These are phyloP conservation scores for Eledona agricola DNA, from an alignment of 2,888 invertebrate genomes.

Conservation along the genomic window DNA sequence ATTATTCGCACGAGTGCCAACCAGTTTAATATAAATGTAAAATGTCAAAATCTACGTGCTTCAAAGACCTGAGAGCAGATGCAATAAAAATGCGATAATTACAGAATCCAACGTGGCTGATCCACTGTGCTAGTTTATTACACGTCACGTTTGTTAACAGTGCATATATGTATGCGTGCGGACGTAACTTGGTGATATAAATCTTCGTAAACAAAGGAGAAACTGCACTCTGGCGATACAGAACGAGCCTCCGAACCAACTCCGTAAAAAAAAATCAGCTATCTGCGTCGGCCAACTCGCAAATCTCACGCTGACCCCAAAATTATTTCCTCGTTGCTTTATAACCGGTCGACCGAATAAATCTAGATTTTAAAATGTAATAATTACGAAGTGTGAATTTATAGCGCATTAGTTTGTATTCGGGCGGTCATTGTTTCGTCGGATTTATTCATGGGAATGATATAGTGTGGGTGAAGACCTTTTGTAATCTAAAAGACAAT, in stretches of 20 bases:
- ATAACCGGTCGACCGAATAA: constrained; percentile 25
- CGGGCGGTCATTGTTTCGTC: constrained; percentile 40
- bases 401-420: constrained; percentile 25
- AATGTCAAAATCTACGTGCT: too few species aligned
- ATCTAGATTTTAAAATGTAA: constrained; percentile 28
- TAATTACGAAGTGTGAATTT: constrained; percentile 22
- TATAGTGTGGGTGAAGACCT: constrained; percentile 43
- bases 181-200: constrained; percentile 19
- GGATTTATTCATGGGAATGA: constrained; percentile 42
- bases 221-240: constrained; percentile 16
- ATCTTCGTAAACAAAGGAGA: constrained; percentile 24
- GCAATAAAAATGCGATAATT: too few species aligned
- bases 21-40: too few species aligned
- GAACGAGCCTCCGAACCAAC: constrained; percentile 16
- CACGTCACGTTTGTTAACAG: constrained; percentile 12
- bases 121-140: too few species aligned
- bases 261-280: constrained; percentile 21
- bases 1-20: too few species aligned
- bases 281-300: constrained; percentile 18
- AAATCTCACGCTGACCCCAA: constrained; percentile 30
- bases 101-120: too few species aligned
- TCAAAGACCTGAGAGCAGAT: too few species aligned
- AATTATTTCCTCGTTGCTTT: constrained; percentile 40
- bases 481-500: constrained; percentile 45
- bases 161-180: constrained; percentile 24